Percentiles rank a stretch among this genome's conserved stretches.
Evolutionary conservation across 2,888 invertebrate species (phyloP).

Genomic region (Tinea semifulvella): DNA sequence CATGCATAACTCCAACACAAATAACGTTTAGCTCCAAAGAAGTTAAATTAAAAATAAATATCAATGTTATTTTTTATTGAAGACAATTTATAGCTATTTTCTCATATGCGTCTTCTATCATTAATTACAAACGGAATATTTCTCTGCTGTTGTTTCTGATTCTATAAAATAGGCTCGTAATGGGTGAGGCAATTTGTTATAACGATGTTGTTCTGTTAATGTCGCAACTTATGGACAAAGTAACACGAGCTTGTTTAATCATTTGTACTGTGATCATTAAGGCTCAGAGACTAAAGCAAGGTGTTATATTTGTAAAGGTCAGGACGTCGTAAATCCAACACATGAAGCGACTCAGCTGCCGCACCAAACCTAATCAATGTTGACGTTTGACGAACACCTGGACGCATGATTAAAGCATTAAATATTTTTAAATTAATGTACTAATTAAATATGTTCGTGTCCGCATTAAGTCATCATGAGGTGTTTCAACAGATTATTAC

Average conservation of each 20-base stretch:
- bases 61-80: constrained; percentile 8
- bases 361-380: constrained; percentile 57
- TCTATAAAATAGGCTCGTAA: background rate
- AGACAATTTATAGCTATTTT: constrained; percentile 4
- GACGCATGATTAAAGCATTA: constrained; percentile 39
- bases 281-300: constrained; percentile 37
- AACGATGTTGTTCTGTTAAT: background rate
- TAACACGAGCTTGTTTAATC: background rate
- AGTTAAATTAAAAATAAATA: constrained; percentile 10
- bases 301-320: constrained; percentile 49
- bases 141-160: constrained; percentile 4
- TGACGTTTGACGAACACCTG: constrained; percentile 63
- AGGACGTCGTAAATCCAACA: constrained; percentile 52
- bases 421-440: constrained; percentile 60
- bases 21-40: constrained; percentile 10
- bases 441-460: constrained; percentile 58
- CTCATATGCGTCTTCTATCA: constrained; percentile 4
- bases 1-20: constrained; percentile 23
- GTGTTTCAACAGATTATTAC: constrained; percentile 54
- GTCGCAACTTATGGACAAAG: background rate
- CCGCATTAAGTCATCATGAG: constrained; percentile 56
- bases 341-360: constrained; percentile 18
- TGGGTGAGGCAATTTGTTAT: constrained; percentile 1
- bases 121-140: background rate
- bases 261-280: background rate